Conservation (phyloP, 2,888 invertebrate species). For the Spilosoma lubricipeda region DNA sequence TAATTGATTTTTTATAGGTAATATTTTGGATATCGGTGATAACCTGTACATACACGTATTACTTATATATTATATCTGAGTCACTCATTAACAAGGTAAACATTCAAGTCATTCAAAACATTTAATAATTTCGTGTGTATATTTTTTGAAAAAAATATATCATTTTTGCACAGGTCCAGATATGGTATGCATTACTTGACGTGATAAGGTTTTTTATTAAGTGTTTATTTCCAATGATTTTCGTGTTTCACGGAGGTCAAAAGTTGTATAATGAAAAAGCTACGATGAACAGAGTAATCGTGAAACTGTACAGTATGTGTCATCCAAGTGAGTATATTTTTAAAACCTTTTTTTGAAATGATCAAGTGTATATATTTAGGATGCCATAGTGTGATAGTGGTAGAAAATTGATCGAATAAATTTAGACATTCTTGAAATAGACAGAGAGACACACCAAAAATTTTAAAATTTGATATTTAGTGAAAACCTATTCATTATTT, state of each 20-base stretch:
- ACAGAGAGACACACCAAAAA: no score
- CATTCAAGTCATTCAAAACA: no score
- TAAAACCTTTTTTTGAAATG: no score
- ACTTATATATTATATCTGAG: neutral
- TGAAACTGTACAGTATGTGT: neutral
- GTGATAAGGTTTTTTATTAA: neutral
- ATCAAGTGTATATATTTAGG: no score
- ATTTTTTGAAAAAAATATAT: neutral
- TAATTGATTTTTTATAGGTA: no score
- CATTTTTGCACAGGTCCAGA: neutral
- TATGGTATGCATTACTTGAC: neutral
- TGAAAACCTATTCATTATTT: no score
- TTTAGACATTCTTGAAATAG: no score
- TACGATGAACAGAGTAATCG: neutral
- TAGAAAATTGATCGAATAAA: no score
- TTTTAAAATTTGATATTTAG: no score
- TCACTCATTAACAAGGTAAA: neutral
- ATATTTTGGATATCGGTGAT: neutral
- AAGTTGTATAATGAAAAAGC: constrained; percentile 1
- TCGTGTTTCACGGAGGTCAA: constrained; percentile 8
- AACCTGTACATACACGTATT: neutral
- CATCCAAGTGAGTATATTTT: neutral
- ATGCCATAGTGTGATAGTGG: no score
- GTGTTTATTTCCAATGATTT: neutral
- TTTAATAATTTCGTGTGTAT: no score